These are phyloP conservation scores for Peromyscus maniculatus DNA, from an alignment of 2,113 vertebrate genomes.

Conservation along the genomic window DNA sequence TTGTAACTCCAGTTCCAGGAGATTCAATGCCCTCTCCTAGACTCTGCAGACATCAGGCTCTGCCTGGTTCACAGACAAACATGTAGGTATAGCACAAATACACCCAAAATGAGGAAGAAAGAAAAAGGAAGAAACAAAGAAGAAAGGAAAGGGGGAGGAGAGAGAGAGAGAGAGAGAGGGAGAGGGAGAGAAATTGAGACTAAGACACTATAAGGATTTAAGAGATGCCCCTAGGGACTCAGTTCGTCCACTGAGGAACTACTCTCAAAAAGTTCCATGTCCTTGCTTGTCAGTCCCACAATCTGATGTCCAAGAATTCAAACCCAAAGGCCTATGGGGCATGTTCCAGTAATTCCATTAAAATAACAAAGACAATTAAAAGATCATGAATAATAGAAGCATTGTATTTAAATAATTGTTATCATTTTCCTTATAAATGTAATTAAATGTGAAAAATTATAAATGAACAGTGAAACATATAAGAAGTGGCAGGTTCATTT, in stretches of 20 bases:
- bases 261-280: not conserved
- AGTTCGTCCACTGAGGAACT: no score
- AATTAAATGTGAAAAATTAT: not conserved
- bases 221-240: not conserved
- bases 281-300: not conserved
- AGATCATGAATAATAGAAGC: not conserved
- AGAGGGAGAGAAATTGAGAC: no score
- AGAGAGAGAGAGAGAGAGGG: no score
- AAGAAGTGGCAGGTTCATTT: not conserved
- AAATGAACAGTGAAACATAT: not conserved
- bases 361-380: not conserved
- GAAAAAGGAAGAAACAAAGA: no score
- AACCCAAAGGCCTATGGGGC: not conserved
- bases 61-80: not conserved
- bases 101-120: not conserved
- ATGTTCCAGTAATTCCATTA: not conserved
- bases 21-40: no score
- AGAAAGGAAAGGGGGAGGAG: not conserved
- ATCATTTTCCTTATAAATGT: not conserved
- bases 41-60: not conserved
- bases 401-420: not conserved
- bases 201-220: not conserved
- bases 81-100: not conserved
- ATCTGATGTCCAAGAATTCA: not conserved
- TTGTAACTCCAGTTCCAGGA: not conserved